Base-by-base conservation (phyloP, 2,888 invertebrate genomes). In the Clostera curtula region DNA sequence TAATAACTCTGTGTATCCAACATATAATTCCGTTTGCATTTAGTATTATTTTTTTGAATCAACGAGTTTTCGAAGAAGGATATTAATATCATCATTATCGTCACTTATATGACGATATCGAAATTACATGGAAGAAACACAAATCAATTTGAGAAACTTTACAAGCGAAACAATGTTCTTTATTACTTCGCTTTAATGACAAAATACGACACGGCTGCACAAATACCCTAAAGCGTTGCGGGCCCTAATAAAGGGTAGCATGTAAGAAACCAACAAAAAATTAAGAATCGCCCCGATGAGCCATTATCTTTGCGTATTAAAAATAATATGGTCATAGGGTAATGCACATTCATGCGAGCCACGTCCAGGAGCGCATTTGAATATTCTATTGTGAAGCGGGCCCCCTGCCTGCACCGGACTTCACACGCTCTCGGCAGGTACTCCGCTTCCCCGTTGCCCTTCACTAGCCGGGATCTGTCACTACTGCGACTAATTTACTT, bases 301-400 rank as follows among this genome's bases (percentile, higher is more conserved):
- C 77, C 64, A 82, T 83, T 83, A 83, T 83, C 83, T 80, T 77
- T 59, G 63, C 61, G 75, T 72, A 76, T 72, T 82, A 80, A 75
- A 83, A 83, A 83, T 82, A 82, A 82, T 82, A 79, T 71, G 80
- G 80, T 77, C 79, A 76, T 82, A 76, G 82, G 77, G 83, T 74
- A 75, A 69, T 72, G 75, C 52, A 75, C 74, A 80, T 80, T 82
- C 73, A 79, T 72, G 74, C 71, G 68, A 66, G 75, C 67, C 68
- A 56, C 73, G 83, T 82, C 83, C 82, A 83, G 69, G 80, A 74
- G 80, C 70, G 79, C 61, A 79, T 79, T 77, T 75, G 77, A 83
- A 83, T 83, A 77, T 72, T 53, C 46, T 52, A 62, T 79, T 77
- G 69, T 74, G 50, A 34, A 31, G 42, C 15, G 43, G 38, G 40